phyloP scores from a whole-genome alignment of 2,888 invertebrate species.

The Melanargia galathea region DNA sequence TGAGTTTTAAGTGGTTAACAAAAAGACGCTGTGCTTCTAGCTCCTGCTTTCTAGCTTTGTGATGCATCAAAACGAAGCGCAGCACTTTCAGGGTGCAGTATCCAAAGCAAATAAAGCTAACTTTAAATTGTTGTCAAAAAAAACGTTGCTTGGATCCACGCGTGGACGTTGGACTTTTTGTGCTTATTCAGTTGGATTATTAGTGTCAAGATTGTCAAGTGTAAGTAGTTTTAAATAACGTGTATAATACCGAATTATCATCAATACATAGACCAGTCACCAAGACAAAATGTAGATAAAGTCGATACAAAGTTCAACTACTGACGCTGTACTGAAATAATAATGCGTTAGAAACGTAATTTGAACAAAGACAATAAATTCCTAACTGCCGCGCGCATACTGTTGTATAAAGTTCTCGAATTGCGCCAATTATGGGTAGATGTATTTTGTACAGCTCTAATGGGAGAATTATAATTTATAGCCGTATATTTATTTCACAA shows the following conservation, averaged over 20 bases:
- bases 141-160: no score
- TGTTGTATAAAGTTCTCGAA: neutral
- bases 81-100: no score
- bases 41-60: no score
- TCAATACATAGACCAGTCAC: no score
- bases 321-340: no score
- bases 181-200: no score
- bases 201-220: neutral
- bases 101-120: no score
- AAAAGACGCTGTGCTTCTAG: no score
- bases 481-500: constrained; percentile 18
- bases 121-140: no score
- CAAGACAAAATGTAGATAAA: neutral
- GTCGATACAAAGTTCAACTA: neutral
- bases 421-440: neutral
- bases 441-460: constrained; percentile 10
- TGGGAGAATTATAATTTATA: constrained; percentile 9
- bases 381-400: constrained; percentile 3
- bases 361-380: constrained; percentile 15
- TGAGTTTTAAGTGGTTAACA: no score
- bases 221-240: neutral
- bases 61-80: no score
- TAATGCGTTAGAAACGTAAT: neutral
- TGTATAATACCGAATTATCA: neutral
- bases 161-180: no score